Evolutionary conservation across 1,140 invertebrate genomes (phyloP).

Genomic region (Lanistes nyassanus): DNA sequence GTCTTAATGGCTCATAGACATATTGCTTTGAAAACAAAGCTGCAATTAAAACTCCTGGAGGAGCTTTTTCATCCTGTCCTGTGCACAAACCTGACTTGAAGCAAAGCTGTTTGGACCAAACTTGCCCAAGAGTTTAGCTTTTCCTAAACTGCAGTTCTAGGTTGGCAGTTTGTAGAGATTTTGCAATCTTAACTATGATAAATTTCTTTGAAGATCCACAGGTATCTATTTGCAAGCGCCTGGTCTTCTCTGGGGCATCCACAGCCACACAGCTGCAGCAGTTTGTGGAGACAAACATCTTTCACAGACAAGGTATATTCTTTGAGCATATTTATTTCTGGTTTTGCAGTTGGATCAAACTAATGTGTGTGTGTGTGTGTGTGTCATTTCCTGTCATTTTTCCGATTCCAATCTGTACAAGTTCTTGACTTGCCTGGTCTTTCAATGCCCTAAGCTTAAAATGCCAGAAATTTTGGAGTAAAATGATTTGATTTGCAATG

Average conservation of each 20-base stretch:
- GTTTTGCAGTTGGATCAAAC: neutral
- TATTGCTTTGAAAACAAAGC: neutral
- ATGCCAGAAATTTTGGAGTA: too few relatives aligned
- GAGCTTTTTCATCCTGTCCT: too few relatives aligned
- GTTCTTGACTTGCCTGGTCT: too few relatives aligned
- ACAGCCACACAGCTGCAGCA: slow-evolving; percentile 62
- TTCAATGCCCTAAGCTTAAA: too few relatives aligned
- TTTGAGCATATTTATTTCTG: neutral
- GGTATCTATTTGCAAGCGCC: slow-evolving; percentile 54
- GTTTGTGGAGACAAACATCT: slow-evolving; percentile 65
- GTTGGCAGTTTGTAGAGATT: too few relatives aligned
- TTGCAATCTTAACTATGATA: too few relatives aligned
- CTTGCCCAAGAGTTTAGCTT: too few relatives aligned
- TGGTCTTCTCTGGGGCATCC: slow-evolving; percentile 64
- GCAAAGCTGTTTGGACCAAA: too few relatives aligned
- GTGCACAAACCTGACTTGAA: too few relatives aligned
- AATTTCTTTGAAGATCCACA: slow-evolving; percentile 50
- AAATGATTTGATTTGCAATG: neutral
- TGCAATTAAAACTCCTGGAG: too few relatives aligned
- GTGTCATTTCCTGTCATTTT: neutral
- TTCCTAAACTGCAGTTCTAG: too few relatives aligned
- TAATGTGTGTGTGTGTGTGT: neutral
- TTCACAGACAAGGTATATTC: slow-evolving; percentile 63
- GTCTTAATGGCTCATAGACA: too few relatives aligned
- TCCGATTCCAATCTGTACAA: neutral